Base-by-base conservation (phyloP, 2,888 invertebrate species). In the Halictus quadricinctus region DNA sequence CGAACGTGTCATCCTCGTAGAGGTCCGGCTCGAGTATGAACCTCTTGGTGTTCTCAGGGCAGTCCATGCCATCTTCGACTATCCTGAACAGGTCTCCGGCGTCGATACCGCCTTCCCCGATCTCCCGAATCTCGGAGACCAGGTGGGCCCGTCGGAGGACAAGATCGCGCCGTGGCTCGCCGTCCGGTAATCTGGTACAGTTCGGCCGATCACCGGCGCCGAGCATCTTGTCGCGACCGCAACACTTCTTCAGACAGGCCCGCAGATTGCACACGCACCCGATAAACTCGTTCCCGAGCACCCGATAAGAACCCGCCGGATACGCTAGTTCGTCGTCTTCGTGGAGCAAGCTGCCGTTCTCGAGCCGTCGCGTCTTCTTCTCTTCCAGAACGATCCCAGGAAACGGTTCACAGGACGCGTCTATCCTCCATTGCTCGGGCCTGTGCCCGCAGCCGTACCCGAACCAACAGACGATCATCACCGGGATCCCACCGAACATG, bases 191-290 rank as follows among this genome's bases (percentile, higher is more conserved):
- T 0, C 18, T n/a, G 1, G 50, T 77, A 25, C 87, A 87, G 2
- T 64, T 74, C 15, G 80, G 87, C 21, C 74, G 79, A 10, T 8
- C 4, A 7, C 70, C 76, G 2, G 36, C n/a, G 1, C 79, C 86
- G 2, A 87, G 85, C 12, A 88, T 84, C 72, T 92, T 83, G 48
- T 90, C 86, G 54, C 79, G 80, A 15, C 73, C 83, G 83, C 95
- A 95, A 87, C 95, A 95, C 85, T 94, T 94, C 81, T 92, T 90
- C 81, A 95, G 79, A 74, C 93, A 94, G 1, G 54, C 80, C 10
- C 72, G 64, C 4, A 91, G 15, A 13, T 90, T 81, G 81, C 94
- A 94, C 48, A 88, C 58, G 84, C 94, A 94, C 12, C 88, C 93
- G 25, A 90, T 87, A 1, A 88, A 89, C 6, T 72, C 36, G 48